Conservation (phyloP, 92 coral and sea anemone genomes). For the Siderastrea radians region DNA sequence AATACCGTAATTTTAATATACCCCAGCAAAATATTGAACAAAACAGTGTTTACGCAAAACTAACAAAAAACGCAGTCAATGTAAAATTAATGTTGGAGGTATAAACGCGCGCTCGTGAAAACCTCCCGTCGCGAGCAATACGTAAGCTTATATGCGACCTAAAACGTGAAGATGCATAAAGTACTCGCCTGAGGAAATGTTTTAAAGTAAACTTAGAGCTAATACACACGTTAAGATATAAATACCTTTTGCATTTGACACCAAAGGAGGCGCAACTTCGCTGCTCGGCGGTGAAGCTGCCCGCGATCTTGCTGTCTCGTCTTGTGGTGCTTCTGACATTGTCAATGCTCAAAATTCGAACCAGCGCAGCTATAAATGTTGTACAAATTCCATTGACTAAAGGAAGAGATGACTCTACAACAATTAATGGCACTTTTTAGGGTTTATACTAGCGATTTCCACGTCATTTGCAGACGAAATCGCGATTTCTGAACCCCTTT, state of each 20-base stretch:
- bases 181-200: too few relatives aligned
- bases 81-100: constrained; percentile 43
- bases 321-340: constrained; percentile 80
- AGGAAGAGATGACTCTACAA: background rate
- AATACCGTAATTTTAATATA: background rate
- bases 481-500: background rate
- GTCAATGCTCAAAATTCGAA: constrained; percentile 18
- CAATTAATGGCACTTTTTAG: background rate
- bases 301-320: constrained; percentile 75
- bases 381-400: background rate
- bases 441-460: background rate
- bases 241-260: constrained; percentile 53
- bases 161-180: background rate
- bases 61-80: constrained; percentile 49
- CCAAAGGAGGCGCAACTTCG: constrained; percentile 85
- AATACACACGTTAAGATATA: background rate
- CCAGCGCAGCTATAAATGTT: constrained; percentile 1
- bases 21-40: background rate
- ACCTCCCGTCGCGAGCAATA: background rate
- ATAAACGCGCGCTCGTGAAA: background rate
- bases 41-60: background rate
- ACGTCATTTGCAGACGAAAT: background rate
- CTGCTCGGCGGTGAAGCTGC: constrained; percentile 82
- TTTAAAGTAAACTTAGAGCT: background rate
- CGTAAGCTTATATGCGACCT: background rate